These are phyloP conservation scores for Muntiacus muntjak DNA, from an alignment of 2,113 vertebrate genomes.

Conservation along the genomic window DNA sequence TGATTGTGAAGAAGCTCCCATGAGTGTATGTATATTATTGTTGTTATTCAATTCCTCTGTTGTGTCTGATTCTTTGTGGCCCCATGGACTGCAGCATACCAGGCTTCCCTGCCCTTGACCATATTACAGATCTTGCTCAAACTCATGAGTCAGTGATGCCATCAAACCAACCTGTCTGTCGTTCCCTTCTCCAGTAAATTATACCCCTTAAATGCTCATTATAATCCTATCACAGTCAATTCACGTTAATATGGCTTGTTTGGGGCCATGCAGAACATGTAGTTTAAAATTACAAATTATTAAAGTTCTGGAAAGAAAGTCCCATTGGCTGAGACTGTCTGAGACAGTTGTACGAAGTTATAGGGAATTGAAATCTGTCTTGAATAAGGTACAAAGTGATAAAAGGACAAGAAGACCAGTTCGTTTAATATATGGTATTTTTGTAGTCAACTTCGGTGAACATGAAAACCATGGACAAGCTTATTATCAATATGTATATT, in stretches of 20 bases:
- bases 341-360: neutral
- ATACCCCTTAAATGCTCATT: neutral
- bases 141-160: neutral
- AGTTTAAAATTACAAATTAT: neutral
- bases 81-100: neutral
- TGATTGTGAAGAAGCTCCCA: neutral
- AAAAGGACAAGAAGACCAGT: neutral
- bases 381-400: neutral
- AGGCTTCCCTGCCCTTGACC: neutral
- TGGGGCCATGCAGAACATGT: neutral
- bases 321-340: neutral
- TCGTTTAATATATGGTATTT: neutral
- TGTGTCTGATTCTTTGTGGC: neutral
- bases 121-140: neutral
- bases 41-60: neutral
- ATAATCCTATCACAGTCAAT: neutral
- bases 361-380: neutral
- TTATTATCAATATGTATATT: neutral
- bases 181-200: neutral
- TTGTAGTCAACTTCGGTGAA: neutral
- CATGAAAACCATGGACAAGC: neutral
- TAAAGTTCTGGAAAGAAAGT: neutral
- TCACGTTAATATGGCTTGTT: neutral
- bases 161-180: neutral
- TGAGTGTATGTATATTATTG: neutral